Conservation (phyloP, 2,888 invertebrate species). For the Netelia fuscicornis region DNA sequence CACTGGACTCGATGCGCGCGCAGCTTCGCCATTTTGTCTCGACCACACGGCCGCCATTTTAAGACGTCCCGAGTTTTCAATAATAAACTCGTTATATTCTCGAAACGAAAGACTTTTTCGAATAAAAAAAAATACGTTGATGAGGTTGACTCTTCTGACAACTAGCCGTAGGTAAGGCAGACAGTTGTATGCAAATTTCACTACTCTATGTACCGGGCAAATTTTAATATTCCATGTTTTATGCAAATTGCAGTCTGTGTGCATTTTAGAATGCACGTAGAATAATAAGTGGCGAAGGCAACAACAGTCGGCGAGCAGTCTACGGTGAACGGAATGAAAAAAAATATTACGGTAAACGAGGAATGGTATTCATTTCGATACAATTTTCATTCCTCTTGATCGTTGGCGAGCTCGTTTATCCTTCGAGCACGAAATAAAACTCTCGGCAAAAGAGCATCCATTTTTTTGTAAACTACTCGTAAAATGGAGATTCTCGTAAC, state of each 20-base stretch:
- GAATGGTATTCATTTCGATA: neutral
- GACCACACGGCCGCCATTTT: no score
- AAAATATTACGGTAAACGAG: slow-evolving; percentile 7
- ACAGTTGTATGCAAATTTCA: neutral
- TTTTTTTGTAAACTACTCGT: neutral
- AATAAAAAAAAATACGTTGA: neutral
- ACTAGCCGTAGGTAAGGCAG: neutral
- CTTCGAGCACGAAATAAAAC: neutral
- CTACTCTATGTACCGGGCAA: neutral
- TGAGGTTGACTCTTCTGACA: neutral
- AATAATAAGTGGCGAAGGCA: slow-evolving; percentile 1
- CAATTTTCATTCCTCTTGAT: neutral
- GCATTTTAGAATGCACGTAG: neutral
- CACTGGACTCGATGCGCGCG: no score
- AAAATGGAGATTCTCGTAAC: no score
- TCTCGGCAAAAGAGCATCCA: neutral
- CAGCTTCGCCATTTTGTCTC: no score
- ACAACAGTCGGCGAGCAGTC: neutral
- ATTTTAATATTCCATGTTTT: slow-evolving; percentile 12
- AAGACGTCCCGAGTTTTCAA: no score
- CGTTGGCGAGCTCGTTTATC: neutral
- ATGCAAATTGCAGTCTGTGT: slow-evolving; percentile 12
- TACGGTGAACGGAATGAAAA: neutral
- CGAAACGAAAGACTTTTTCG: no score
- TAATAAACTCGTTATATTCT: no score